A percentile compares a stretch with the other conserved stretches of the same genome.
phyloP scores from a whole-genome alignment of 2,797 vertebrate genomes.

The Botia kubotai region DNA sequence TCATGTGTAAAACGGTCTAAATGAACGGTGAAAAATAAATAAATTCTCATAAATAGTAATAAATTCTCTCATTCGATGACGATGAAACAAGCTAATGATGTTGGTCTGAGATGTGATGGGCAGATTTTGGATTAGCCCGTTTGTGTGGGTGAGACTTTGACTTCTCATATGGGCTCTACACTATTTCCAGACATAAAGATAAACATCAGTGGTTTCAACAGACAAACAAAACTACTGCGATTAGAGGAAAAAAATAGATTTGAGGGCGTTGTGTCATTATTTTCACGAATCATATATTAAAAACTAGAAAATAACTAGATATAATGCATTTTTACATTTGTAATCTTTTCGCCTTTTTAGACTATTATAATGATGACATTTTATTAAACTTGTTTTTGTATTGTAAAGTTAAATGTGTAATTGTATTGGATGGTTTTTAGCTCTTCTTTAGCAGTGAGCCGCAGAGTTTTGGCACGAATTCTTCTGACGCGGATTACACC shows the following conservation, averaged over 20 bases:
- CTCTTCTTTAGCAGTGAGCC: conserved; percentile 32
- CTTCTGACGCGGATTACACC: conserved; percentile 54
- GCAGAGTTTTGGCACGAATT: conserved; percentile 43
- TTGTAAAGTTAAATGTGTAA: background rate
- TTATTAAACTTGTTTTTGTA: background rate
- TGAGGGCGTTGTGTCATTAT: background rate
- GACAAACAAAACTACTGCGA: background rate
- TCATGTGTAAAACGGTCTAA: background rate
- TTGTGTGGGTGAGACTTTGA: conserved; percentile 21
- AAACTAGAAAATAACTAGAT: no score
- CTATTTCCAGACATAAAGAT: background rate
- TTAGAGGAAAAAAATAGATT: background rate
- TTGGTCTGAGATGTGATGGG: background rate
- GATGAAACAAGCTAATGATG: background rate
- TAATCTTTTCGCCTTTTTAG: no score
- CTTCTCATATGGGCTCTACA: background rate
- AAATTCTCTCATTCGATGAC: no score
- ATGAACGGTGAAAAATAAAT: no score
- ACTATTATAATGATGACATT: background rate
- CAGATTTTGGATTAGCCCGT: background rate
- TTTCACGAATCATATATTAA: background rate
- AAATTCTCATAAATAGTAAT: no score
- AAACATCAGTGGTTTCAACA: background rate
- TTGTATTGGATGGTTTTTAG: background rate
- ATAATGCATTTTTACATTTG: no score